Evolutionary conservation across 2,113 vertebrate species (phyloP).

Genomic region (Grantiella picta): DNA sequence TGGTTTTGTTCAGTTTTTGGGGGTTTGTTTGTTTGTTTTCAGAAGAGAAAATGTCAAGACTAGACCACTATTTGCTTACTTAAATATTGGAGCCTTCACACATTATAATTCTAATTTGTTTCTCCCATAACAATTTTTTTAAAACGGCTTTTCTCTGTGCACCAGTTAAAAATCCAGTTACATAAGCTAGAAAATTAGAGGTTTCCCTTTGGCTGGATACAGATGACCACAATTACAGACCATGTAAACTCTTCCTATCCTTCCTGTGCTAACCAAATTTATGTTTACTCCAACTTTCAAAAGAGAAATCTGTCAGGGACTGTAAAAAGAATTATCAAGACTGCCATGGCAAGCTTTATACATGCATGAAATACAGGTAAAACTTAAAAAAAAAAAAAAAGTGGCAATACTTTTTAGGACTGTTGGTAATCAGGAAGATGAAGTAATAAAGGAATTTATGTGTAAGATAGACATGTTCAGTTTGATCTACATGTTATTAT

Average conservation of each 20-base stretch:
- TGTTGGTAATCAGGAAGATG: not conserved
- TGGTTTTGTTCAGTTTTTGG: not conserved
- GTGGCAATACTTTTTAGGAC: not conserved
- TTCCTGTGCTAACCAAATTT: conserved; percentile 42
- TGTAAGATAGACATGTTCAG: not conserved
- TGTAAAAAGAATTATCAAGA: not conserved
- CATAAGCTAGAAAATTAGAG: conserved; percentile 39
- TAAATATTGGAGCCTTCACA: not conserved
- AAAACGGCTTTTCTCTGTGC: not conserved
- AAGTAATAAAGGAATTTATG: not conserved
- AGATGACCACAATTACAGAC: conserved; percentile 25
- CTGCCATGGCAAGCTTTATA: not conserved
- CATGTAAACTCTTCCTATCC: conserved; percentile 4
- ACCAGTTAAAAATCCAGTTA: conserved; percentile 33
- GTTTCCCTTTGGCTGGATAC: conserved; percentile 26
- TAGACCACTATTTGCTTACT: conserved; percentile 10
- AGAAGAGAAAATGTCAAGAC: conserved; percentile 48
- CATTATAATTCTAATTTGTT: conserved; percentile 38
- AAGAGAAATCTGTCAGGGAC: not conserved
- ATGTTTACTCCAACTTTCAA: conserved; percentile 16
- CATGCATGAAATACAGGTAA: not conserved
- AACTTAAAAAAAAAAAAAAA: not conserved
- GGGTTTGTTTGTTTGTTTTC: not conserved
- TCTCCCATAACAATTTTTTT: not conserved
- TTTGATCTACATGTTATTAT: not conserved